Conservation (phyloP, 2,888 invertebrate genomes). For the Volucella inflata region DNA sequence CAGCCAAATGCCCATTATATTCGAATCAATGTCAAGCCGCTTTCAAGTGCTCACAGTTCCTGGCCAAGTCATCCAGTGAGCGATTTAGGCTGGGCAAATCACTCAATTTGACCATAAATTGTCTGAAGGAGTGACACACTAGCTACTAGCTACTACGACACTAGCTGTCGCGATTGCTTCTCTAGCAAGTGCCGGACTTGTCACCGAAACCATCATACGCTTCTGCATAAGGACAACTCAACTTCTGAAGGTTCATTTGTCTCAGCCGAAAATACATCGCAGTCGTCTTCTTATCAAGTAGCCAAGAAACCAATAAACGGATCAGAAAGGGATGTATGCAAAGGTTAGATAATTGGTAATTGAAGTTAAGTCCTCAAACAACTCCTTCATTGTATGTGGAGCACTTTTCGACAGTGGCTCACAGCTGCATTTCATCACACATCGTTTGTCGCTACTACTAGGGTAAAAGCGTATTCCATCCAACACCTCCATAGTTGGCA, state of each 20-base stretch:
- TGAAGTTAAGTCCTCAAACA: background rate
- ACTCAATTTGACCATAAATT: slow-evolving; percentile 17
- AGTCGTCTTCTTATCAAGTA: background rate
- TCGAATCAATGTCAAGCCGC: slow-evolving; percentile 1
- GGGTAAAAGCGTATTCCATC: background rate
- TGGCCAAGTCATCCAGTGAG: background rate
- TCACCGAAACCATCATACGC: slow-evolving; percentile 18
- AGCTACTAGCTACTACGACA: too few relatives aligned
- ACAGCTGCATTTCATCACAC: slow-evolving; percentile 12
- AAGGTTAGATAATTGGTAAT: slow-evolving; percentile 12
- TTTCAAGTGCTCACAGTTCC: background rate
- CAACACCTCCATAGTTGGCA: background rate
- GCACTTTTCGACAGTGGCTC: slow-evolving; percentile 14
- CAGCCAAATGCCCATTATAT: slow-evolving; percentile 1
- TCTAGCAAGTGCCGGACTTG: slow-evolving; percentile 13
- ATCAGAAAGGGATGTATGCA: background rate
- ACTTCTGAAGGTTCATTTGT: background rate
- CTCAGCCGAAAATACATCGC: background rate
- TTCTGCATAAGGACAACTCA: slow-evolving; percentile 2
- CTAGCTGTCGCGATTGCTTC: slow-evolving; percentile 4
- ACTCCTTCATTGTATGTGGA: slow-evolving; percentile 14
- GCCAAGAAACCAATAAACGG: background rate
- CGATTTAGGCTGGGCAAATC: slow-evolving; percentile 13
- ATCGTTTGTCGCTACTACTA: slow-evolving; percentile 8
- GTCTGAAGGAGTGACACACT: slow-evolving; percentile 10